These are phyloP conservation scores for Drosophila tristis DNA, from an alignment of 1,140 invertebrate species.

Conservation along the genomic window DNA sequence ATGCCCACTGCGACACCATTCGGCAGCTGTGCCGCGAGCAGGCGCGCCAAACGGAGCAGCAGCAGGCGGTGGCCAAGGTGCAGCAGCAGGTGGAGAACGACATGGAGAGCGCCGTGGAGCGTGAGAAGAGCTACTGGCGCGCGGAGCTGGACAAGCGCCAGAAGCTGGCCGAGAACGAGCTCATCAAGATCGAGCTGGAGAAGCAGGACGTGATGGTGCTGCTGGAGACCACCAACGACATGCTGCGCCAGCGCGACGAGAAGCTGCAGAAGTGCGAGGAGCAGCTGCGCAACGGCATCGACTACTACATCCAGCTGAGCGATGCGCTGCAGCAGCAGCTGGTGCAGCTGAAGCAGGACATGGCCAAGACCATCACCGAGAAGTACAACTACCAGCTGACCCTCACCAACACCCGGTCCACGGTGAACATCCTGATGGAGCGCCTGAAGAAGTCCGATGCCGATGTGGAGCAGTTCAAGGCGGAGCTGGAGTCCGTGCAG, in stretches of 20 bases:
- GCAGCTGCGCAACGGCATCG: constrained; percentile 79
- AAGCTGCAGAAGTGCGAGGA: constrained; percentile 84
- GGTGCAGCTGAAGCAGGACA: constrained; percentile 80
- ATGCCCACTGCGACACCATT: constrained; percentile 74
- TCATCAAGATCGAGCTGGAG: constrained; percentile 85
- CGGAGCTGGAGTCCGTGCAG: constrained; percentile 84
- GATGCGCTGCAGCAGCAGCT: constrained; percentile 79
- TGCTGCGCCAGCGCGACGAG: constrained; percentile 78
- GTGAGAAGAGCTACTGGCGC: constrained; percentile 84
- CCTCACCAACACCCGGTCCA: constrained; percentile 84
- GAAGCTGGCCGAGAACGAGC: constrained; percentile 85
- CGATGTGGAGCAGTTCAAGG: constrained; percentile 85
- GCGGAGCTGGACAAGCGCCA: constrained; percentile 85
- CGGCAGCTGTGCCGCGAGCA: constrained; percentile 79
- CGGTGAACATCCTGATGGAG: constrained; percentile 85
- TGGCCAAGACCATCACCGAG: constrained; percentile 83
- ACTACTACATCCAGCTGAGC: constrained; percentile 78
- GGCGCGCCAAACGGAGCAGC: constrained; percentile 77
- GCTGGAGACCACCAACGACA: constrained; percentile 81
- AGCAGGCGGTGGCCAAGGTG: constrained; percentile 84
- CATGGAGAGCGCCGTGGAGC: constrained; percentile 81
- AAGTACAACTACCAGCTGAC: constrained; percentile 85
- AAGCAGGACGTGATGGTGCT: constrained; percentile 84
- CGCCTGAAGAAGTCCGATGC: constrained; percentile 85
- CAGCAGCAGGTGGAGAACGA: constrained; percentile 84